Percentiles rank a stretch among this genome's conserved stretches.
Conservation (phyloP, 2,113 vertebrate genomes). For the Osmerus eperlanus region DNA sequence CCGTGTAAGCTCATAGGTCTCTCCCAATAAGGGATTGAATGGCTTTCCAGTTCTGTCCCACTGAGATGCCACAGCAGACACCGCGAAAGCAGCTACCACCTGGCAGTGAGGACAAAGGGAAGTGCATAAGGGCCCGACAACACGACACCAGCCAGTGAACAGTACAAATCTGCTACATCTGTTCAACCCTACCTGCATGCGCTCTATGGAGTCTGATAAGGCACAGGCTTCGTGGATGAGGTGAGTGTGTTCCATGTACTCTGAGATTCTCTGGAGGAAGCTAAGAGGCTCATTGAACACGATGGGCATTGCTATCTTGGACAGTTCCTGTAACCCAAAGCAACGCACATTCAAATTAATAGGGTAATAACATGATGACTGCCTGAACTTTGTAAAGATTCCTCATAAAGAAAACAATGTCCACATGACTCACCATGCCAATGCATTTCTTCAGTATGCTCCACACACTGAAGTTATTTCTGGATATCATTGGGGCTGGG, state of each 20-base stretch:
- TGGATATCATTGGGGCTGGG: slow-evolving; percentile 90
- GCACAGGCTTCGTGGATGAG: slow-evolving; percentile 85
- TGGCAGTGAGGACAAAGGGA: slow-evolving; percentile 44
- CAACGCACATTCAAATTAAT: background rate
- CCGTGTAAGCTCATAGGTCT: slow-evolving; percentile 92
- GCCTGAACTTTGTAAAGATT: background rate
- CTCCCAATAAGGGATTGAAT: slow-evolving; percentile 93
- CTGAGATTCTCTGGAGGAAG: slow-evolving; percentile 92
- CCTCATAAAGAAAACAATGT: background rate
- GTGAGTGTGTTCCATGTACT: slow-evolving; percentile 97
- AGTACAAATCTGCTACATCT: background rate
- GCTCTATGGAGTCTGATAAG: slow-evolving; percentile 80
- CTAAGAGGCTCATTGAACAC: slow-evolving; percentile 96
- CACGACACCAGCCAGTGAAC: background rate
- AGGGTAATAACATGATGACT: background rate
- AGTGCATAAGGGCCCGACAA: background rate
- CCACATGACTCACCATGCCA: slow-evolving; percentile 82
- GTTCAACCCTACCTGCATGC: slow-evolving; percentile 84
- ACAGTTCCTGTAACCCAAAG: slow-evolving; percentile 79
- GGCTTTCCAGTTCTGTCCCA: slow-evolving; percentile 98
- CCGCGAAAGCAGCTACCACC: slow-evolving; percentile 92
- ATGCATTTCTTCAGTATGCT: slow-evolving; percentile 95
- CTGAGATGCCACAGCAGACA: slow-evolving; percentile 94
- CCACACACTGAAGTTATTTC: slow-evolving; percentile 94
- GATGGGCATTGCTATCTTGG: slow-evolving; percentile 96